Percentiles rank a stretch among this genome's conserved stretches.
Evolutionary conservation across 1,140 invertebrate genomes (phyloP).

Genomic region (Ditylenchus dipsaci): DNA sequence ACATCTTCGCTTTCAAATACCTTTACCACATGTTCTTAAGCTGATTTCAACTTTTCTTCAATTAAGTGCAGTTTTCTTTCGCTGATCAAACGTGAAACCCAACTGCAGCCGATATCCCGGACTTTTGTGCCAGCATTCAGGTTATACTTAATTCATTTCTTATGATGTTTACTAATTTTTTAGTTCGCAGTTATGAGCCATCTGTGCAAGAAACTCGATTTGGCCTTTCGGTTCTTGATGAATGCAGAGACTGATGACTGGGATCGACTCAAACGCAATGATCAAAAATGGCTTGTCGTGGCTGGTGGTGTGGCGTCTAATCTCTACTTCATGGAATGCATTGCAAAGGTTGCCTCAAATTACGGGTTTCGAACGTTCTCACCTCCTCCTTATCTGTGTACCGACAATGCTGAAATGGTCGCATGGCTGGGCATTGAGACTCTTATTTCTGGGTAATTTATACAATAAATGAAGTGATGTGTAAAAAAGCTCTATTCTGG

Average conservation of each 20-base stretch:
- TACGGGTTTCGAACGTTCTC: slow-evolving; percentile 66
- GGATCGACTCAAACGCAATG: background rate
- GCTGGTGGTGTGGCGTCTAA: slow-evolving; percentile 95
- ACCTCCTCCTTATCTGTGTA: slow-evolving; percentile 81
- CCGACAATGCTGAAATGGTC: slow-evolving; percentile 98
- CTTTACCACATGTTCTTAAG: slow-evolving; percentile 10
- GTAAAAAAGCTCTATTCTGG: too few species aligned
- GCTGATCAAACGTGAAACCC: background rate
- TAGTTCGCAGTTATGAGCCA: slow-evolving; percentile 32
- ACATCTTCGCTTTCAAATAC: slow-evolving; percentile 1
- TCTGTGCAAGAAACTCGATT: slow-evolving; percentile 32
- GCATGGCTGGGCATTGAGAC: slow-evolving; percentile 70
- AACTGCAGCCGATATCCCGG: slow-evolving; percentile 25
- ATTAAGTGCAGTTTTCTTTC: slow-evolving; percentile 9
- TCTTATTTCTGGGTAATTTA: background rate
- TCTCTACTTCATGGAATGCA: slow-evolving; percentile 70
- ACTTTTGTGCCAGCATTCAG: slow-evolving; percentile 39
- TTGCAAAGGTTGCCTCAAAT: slow-evolving; percentile 67
- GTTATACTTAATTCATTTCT: slow-evolving; percentile 9
- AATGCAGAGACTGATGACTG: background rate
- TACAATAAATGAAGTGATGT: too few species aligned
- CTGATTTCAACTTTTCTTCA: slow-evolving; percentile 35
- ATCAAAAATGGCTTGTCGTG: slow-evolving; percentile 65
- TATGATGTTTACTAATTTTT: slow-evolving; percentile 8
- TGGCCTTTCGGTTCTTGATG: slow-evolving; percentile 21